These are phyloP conservation scores for Gephyroberyx darwinii DNA, from an alignment of 2,797 vertebrate species.

Conservation along the genomic window DNA sequence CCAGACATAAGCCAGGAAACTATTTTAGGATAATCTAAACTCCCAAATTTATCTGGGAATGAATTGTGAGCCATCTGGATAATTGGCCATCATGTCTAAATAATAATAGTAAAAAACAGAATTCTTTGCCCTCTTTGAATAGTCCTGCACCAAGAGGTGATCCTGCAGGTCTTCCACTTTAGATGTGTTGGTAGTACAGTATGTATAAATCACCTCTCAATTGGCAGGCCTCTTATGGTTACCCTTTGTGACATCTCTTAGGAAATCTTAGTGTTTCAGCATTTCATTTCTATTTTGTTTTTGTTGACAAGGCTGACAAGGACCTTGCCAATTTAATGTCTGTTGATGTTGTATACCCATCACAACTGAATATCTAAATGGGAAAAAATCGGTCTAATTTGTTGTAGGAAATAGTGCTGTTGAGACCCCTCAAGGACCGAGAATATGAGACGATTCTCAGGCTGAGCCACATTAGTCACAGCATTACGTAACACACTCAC, in stretches of 20 bases:
- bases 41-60: background rate
- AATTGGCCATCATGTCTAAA: too few species aligned
- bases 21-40: background rate
- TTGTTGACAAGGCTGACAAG: background rate
- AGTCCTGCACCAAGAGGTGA: conserved; percentile 16
- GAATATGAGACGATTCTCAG: background rate
- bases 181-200: conserved; percentile 22
- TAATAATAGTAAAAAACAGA: background rate
- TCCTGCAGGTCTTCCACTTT: conserved; percentile 9
- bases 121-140: conserved; percentile 9
- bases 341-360: background rate
- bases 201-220: conserved; percentile 47
- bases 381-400: background rate
- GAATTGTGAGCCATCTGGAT: background rate
- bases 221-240: conserved; percentile 30
- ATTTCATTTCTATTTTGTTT: conserved; percentile 18
- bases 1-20: background rate
- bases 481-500: conserved; percentile 7
- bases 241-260: conserved; percentile 29
- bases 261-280: conserved; percentile 29
- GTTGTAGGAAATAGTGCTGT: background rate
- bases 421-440: background rate
- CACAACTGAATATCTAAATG: background rate
- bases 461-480: conserved; percentile 12
- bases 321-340: background rate